Conservation (phyloP, 2,888 invertebrate genomes). For the Geotrupes spiniger region DNA sequence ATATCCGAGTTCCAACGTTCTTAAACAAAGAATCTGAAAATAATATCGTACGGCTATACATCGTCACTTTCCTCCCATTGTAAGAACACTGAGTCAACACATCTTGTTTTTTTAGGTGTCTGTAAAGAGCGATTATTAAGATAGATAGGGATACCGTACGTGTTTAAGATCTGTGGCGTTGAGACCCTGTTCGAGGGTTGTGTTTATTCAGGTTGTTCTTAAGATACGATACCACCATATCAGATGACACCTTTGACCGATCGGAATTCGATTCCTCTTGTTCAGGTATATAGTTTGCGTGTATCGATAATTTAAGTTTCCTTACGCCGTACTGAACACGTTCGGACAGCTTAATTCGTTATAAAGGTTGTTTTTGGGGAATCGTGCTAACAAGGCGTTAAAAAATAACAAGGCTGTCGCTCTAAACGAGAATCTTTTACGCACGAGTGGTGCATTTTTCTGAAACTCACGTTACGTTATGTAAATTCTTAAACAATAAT, state of each 20-base stretch:
- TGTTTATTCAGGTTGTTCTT: slow-evolving; percentile 31
- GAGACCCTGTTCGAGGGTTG: slow-evolving; percentile 27
- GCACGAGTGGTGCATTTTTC: slow-evolving; percentile 2
- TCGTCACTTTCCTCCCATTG: slow-evolving; percentile 28
- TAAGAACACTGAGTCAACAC: slow-evolving; percentile 31
- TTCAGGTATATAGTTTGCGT: too few relatives aligned
- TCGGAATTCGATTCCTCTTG: slow-evolving; percentile 28
- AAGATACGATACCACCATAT: slow-evolving; percentile 27
- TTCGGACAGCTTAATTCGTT: slow-evolving; percentile 7
- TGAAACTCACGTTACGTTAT: too few relatives aligned
- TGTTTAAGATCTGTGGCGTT: slow-evolving; percentile 30
- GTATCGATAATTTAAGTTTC: background rate
- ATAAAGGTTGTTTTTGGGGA: slow-evolving; percentile 7
- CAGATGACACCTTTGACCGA: slow-evolving; percentile 32
- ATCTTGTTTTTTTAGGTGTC: slow-evolving; percentile 38
- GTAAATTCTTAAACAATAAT: too few relatives aligned
- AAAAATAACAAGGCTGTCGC: slow-evolving; percentile 16
- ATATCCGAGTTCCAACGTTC: slow-evolving; percentile 1
- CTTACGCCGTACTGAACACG: slow-evolving; percentile 7
- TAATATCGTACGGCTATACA: slow-evolving; percentile 24
- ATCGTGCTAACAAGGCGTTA: slow-evolving; percentile 21
- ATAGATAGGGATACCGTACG: slow-evolving; percentile 33
- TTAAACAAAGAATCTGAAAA: slow-evolving; percentile 24
- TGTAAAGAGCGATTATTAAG: slow-evolving; percentile 37
- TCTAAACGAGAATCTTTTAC: slow-evolving; percentile 8